phyloP scores from a whole-genome alignment of 1,140 invertebrate species.

The Drosophila simulans region DNA sequence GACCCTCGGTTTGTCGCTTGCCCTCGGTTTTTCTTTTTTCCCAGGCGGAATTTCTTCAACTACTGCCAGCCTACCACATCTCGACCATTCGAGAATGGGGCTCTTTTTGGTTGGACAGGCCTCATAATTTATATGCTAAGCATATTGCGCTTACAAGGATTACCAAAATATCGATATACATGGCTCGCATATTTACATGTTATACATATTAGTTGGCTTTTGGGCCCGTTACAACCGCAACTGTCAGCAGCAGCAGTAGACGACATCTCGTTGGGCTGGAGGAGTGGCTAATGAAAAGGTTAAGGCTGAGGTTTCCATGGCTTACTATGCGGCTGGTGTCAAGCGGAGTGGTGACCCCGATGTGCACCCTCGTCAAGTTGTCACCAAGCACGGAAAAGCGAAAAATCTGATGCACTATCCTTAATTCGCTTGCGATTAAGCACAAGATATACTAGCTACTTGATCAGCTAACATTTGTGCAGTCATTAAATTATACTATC shows the following conservation, averaged over 20 bases:
- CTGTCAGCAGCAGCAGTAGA: slow-evolving; percentile 9
- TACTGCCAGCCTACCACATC: slow-evolving; percentile 32
- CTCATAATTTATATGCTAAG: slow-evolving; percentile 81
- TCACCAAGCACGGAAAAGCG: background rate
- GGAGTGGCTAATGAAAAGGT: slow-evolving; percentile 36
- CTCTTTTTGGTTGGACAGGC: slow-evolving; percentile 9
- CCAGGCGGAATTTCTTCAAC: slow-evolving; percentile 56
- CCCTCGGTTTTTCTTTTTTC: slow-evolving; percentile 22
- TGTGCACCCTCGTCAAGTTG: slow-evolving; percentile 5
- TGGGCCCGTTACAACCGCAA: background rate
- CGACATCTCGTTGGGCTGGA: background rate
- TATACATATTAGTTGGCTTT: slow-evolving; percentile 27
- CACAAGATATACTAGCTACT: too few relatives aligned
- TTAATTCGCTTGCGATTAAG: background rate
- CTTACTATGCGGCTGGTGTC: background rate
- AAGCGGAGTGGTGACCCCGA: background rate
- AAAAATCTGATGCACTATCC: background rate
- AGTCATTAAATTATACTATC: too few relatives aligned
- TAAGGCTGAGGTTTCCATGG: slow-evolving; percentile 15
- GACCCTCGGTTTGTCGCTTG: slow-evolving; percentile 15
- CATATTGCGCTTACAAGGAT: slow-evolving; percentile 75
- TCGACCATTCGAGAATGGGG: slow-evolving; percentile 1
- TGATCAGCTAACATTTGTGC: too few relatives aligned
- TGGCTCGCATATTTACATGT: slow-evolving; percentile 9
- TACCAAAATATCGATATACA: slow-evolving; percentile 49